Evolutionary conservation across 1,140 invertebrate species (phyloP).

Genomic region (Eurytemora carolleeae): DNA sequence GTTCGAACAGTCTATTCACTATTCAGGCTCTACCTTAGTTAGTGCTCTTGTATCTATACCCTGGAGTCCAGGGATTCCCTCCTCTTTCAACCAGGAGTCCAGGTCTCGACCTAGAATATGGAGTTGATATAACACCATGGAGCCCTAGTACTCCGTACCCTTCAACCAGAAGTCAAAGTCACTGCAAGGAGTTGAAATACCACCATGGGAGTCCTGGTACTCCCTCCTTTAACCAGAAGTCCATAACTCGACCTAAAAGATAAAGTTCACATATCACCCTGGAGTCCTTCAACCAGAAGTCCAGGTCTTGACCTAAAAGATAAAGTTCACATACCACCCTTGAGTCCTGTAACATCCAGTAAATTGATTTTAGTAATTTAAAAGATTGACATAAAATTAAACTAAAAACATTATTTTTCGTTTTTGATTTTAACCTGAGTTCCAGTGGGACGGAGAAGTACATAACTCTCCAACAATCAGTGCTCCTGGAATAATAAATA

Average conservation of each 20-base stretch:
- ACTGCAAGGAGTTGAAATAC: too few relatives aligned
- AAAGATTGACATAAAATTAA: too few relatives aligned
- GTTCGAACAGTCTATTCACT: too few relatives aligned
- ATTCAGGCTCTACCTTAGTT: slow-evolving; percentile 53
- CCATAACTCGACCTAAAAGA: slow-evolving; percentile 41
- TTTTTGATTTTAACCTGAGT: slow-evolving; percentile 21
- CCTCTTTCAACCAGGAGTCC: slow-evolving; percentile 54
- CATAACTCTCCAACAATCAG: slow-evolving; percentile 79
- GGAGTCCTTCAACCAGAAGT: slow-evolving; percentile 70
- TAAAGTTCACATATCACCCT: slow-evolving; percentile 33
- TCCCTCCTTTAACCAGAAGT: slow-evolving; percentile 69
- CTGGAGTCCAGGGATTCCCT: slow-evolving; percentile 63
- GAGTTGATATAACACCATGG: slow-evolving; percentile 24
- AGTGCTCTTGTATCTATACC: slow-evolving; percentile 73
- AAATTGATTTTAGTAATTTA: too few relatives aligned
- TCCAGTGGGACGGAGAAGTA: slow-evolving; percentile 73
- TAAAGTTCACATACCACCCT: slow-evolving; percentile 23
- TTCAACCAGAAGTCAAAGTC: too few relatives aligned
- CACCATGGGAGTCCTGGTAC: too few relatives aligned
- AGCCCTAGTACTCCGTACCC: too few relatives aligned
- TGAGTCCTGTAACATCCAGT: too few relatives aligned
- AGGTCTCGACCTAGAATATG: slow-evolving; percentile 40
- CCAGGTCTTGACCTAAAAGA: slow-evolving; percentile 41
- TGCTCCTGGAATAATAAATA: too few relatives aligned
- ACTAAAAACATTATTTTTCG: neutral